A percentile compares a stretch with the other conserved stretches of the same genome.
Evolutionary conservation across 2,797 vertebrate species (phyloP).

Genomic region (Oreochromis grahami): DNA sequence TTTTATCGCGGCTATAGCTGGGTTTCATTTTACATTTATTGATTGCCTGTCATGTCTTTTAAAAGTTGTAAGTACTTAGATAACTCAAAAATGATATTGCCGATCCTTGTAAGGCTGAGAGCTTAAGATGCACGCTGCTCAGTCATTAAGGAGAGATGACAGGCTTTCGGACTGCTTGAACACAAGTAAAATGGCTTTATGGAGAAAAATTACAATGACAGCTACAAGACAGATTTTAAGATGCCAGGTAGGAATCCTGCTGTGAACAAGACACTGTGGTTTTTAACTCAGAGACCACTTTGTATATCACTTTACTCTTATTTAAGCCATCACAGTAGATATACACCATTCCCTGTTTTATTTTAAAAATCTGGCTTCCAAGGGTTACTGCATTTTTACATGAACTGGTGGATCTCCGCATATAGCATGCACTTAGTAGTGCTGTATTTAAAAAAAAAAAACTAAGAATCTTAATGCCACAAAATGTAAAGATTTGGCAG

Average conservation of each 20-base stretch:
- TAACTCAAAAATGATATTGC: constrained; percentile 35
- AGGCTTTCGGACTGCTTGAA: constrained; percentile 20
- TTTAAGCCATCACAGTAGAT: neutral
- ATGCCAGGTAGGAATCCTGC: constrained; percentile 6
- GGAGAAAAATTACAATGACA: constrained; percentile 9
- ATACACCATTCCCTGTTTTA: neutral
- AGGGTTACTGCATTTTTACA: neutral
- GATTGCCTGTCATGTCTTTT: constrained; percentile 51
- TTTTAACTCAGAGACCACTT: neutral
- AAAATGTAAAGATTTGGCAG: constrained; percentile 17
- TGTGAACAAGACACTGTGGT: neutral
- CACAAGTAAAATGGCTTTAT: constrained; percentile 15
- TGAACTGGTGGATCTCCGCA: neutral
- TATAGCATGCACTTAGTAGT: neutral
- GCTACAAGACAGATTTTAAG: constrained; percentile 31
- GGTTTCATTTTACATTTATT: constrained; percentile 52
- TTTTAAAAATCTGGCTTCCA: neutral
- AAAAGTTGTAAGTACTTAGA: constrained; percentile 40
- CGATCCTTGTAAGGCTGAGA: constrained; percentile 44
- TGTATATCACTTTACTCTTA: neutral
- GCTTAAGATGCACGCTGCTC: constrained; percentile 7
- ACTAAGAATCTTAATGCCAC: neutral
- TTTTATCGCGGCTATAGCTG: constrained; percentile 6
- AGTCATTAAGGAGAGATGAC: constrained; percentile 40
- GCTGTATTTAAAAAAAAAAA: neutral